phyloP scores from a whole-genome alignment of 1,140 invertebrate genomes.

The Neuroterus valhalla region DNA sequence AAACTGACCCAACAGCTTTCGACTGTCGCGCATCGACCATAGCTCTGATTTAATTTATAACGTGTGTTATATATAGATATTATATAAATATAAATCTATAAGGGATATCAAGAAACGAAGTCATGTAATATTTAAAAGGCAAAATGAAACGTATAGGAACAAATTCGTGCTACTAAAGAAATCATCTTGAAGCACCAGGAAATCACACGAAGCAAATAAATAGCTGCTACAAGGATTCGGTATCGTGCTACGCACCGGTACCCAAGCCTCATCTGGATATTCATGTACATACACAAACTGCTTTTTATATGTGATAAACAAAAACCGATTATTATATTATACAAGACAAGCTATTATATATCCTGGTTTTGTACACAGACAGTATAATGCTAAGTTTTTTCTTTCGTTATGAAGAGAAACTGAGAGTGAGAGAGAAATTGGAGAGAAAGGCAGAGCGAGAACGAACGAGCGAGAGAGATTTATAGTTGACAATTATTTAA shows the following conservation, averaged over 20 bases:
- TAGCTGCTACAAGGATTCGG: conserved; percentile 45
- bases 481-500: conserved; percentile 70
- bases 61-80: conserved; percentile 63
- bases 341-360: conserved; percentile 70
- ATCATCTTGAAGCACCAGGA: conserved; percentile 57
- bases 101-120: conserved; percentile 40
- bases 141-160: conserved; percentile 10
- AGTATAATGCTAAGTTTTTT: conserved; percentile 58
- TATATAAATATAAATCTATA: conserved; percentile 59
- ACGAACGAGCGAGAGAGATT: conserved; percentile 14
- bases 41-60: conserved; percentile 63
- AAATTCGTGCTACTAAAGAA: conserved; percentile 6
- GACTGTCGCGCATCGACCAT: conserved; percentile 59
- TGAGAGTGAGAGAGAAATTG: conserved; percentile 15
- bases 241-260: not conserved
- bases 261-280: conserved; percentile 34
- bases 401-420: conserved; percentile 42
- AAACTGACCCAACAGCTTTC: conserved; percentile 37
- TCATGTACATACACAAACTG: conserved; percentile 70
- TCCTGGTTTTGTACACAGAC: conserved; percentile 72
- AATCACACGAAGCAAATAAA: conserved; percentile 56
- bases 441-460: conserved; percentile 5
- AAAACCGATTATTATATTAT: conserved; percentile 72
- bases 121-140: conserved; percentile 32
- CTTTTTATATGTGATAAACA: conserved; percentile 74